phyloP scores from a whole-genome alignment of 2,797 vertebrate species.

The Sebastes elongatus region DNA sequence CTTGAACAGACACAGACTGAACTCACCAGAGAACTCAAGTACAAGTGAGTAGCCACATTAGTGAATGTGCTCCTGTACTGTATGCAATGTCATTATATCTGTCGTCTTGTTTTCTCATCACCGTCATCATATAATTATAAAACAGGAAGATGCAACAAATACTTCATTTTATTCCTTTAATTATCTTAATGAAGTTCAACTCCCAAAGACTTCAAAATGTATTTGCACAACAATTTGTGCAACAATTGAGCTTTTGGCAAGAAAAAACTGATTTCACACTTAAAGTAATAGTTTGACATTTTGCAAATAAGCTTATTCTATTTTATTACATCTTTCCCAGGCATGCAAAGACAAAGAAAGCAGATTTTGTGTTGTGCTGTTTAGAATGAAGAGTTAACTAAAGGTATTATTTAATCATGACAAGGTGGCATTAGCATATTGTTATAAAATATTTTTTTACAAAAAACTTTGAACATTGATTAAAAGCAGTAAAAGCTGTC shows the following conservation, averaged over 20 bases:
- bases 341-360: neutral
- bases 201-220: rapidly evolving
- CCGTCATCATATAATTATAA: neutral
- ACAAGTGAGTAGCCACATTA: conserved; percentile 85
- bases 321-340: neutral
- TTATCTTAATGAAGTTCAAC: no score
- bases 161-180: rapidly evolving
- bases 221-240: no score
- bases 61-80: no score
- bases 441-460: neutral
- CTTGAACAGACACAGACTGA: conserved; percentile 95
- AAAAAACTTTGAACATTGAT: neutral
- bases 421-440: no score
- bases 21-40: conserved; percentile 96
- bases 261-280: no score
- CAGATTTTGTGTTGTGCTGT: neutral
- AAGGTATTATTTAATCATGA: neutral
- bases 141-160: no score
- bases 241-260: no score
- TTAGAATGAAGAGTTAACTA: neutral
- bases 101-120: neutral
- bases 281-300: no score
- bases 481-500: neutral
- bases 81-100: no score
- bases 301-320: no score